These are phyloP conservation scores for Balaeniceps rex DNA, from an alignment of 2,113 vertebrate species.

Conservation along the genomic window DNA sequence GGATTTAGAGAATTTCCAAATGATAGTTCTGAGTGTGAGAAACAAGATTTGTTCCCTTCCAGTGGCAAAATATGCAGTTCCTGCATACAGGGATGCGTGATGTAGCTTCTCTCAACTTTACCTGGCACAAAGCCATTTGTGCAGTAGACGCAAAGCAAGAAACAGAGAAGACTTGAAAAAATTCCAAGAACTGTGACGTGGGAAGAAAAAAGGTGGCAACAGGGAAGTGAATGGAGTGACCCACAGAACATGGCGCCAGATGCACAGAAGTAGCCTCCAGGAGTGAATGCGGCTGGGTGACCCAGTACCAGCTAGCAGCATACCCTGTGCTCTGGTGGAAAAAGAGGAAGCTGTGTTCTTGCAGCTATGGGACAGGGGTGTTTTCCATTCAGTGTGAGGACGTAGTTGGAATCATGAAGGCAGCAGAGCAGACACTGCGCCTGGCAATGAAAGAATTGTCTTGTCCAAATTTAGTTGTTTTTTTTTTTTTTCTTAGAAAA, in stretches of 20 bases:
- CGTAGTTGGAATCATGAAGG: background rate
- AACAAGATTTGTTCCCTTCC: background rate
- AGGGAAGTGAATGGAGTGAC: background rate
- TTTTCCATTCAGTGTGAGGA: background rate
- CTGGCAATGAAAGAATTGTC: background rate
- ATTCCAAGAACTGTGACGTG: background rate
- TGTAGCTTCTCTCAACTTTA: background rate
- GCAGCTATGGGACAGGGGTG: background rate
- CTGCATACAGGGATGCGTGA: background rate
- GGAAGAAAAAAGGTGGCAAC: background rate
- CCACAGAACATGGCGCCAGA: background rate
- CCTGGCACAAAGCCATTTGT: background rate
- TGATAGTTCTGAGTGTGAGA: background rate
- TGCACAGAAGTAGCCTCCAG: background rate
- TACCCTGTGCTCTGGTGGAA: accelerated
- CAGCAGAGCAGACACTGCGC: background rate
- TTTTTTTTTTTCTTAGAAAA: background rate
- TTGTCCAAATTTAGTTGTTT: background rate
- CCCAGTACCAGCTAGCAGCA: background rate
- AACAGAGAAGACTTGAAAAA: background rate
- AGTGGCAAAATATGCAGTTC: background rate
- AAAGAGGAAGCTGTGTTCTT: background rate
- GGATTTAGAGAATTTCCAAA: background rate
- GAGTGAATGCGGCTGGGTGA: background rate
- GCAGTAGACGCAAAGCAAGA: background rate